Percentiles rank a stretch among this genome's conserved stretches.
These are phyloP conservation scores for Poecilia velifera DNA, from an alignment of 2,797 vertebrate species.

Conservation along the genomic window DNA sequence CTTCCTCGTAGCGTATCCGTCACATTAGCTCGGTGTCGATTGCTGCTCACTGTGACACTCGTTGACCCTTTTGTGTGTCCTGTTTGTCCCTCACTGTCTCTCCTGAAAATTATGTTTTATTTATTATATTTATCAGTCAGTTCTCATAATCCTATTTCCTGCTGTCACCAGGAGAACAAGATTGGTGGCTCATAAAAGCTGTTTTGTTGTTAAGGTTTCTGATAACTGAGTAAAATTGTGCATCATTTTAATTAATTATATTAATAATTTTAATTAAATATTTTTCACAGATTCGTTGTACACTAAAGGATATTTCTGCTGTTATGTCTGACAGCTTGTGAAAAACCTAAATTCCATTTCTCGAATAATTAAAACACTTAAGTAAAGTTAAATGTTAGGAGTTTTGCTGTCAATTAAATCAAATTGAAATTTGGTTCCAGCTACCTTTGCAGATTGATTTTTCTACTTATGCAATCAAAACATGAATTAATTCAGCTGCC, in stretches of 20 bases:
- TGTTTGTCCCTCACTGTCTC: slow-evolving; percentile 41
- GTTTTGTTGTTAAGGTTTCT: neutral
- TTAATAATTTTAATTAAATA: neutral
- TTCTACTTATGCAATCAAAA: too few relatives aligned
- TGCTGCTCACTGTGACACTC: slow-evolving; percentile 40
- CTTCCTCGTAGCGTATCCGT: slow-evolving; percentile 66
- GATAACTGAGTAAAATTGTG: neutral
- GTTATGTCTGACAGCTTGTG: neutral
- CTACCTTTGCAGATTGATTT: neutral
- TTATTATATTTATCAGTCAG: neutral
- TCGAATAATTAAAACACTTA: neutral
- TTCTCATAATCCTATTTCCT: neutral
- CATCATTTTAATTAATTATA: neutral
- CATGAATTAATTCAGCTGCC: too few relatives aligned
- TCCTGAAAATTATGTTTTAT: neutral
- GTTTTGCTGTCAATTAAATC: neutral
- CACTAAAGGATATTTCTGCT: neutral
- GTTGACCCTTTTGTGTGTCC: slow-evolving; percentile 32
- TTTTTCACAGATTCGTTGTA: neutral
- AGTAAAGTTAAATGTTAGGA: neutral
- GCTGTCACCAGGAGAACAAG: neutral
- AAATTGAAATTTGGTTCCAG: neutral
- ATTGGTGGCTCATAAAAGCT: neutral
- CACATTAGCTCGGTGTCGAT: slow-evolving; percentile 71
- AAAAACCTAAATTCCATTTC: neutral